A percentile compares a stretch with the other conserved stretches of the same genome.
phyloP scores from a whole-genome alignment of 2,113 vertebrate genomes.

The Hemiscyllium ocellatum region DNA sequence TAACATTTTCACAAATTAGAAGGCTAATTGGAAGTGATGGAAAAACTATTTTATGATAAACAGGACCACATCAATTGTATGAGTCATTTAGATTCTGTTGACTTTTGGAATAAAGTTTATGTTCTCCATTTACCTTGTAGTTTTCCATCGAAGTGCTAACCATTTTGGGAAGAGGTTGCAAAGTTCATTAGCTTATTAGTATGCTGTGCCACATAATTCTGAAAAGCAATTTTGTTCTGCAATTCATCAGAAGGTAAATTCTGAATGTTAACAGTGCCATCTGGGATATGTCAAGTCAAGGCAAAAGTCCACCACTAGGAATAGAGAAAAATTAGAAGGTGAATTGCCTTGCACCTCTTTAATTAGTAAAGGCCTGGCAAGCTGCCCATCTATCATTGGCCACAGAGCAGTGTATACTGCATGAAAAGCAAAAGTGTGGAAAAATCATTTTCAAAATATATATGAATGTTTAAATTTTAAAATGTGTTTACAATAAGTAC shows the following conservation, averaged over 20 bases:
- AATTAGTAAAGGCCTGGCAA: conserved; percentile 9
- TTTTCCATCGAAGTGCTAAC: background rate
- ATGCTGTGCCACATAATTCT: background rate
- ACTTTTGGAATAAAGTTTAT: too few relatives aligned
- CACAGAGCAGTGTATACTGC: background rate
- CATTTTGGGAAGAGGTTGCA: background rate
- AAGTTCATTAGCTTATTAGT: background rate
- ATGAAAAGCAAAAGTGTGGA: background rate
- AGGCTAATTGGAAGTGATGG: background rate
- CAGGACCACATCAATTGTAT: background rate
- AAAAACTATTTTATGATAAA: background rate
- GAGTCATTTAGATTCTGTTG: background rate
- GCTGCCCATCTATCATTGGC: background rate
- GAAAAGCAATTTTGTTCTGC: background rate
- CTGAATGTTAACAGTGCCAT: background rate
- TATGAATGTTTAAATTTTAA: conserved; percentile 2
- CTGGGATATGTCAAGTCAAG: background rate
- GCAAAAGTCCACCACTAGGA: background rate
- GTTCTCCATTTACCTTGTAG: background rate
- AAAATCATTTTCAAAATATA: background rate
- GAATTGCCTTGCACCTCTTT: conserved; percentile 11
- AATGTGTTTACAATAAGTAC: background rate
- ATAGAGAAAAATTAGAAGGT: background rate
- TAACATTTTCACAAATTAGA: background rate
- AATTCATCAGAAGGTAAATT: conserved; percentile 15